Conservation (phyloP, 2,888 invertebrate species). For the Caenorhabditis uteleia region DNA sequence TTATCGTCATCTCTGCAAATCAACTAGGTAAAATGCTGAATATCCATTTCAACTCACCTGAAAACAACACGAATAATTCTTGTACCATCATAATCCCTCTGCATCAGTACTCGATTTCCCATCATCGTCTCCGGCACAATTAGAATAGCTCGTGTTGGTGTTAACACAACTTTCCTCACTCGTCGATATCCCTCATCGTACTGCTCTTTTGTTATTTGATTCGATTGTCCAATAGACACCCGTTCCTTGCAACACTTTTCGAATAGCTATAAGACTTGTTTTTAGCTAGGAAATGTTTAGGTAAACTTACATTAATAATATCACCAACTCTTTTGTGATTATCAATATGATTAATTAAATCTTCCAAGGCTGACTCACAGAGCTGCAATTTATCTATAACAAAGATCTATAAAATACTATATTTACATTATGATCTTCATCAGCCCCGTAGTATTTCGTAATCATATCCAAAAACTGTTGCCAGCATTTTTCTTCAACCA, state of each 20-base stretch:
- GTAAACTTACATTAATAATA: not conserved
- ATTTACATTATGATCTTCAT: slow-evolving; percentile 11
- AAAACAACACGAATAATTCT: slow-evolving; percentile 59
- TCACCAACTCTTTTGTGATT: not conserved
- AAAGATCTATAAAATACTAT: not conserved
- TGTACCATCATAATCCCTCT: slow-evolving; percentile 46
- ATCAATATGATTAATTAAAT: slow-evolving; percentile 17
- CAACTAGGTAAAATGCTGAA: too few species aligned
- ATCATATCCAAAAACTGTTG: slow-evolving; percentile 5
- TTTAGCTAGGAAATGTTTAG: not conserved
- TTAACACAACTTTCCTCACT: slow-evolving; percentile 33
- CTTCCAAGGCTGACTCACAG: slow-evolving; percentile 22
- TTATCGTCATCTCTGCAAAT: slow-evolving; percentile 48
- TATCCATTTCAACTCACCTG: too few species aligned
- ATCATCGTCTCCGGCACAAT: slow-evolving; percentile 65
- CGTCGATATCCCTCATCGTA: slow-evolving; percentile 19
- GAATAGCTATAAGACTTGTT: slow-evolving; percentile 4
- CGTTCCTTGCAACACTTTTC: slow-evolving; percentile 9
- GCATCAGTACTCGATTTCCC: slow-evolving; percentile 66
- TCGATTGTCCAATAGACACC: not conserved
- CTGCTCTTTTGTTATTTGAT: slow-evolving; percentile 10
- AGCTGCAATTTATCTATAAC: slow-evolving; percentile 10
- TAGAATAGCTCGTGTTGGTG: slow-evolving; percentile 61
- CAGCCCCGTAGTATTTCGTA: not conserved
- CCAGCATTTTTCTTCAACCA: not conserved